phyloP scores from a whole-genome alignment of 2,113 vertebrate genomes.

The Neopipo cinnamomea region DNA sequence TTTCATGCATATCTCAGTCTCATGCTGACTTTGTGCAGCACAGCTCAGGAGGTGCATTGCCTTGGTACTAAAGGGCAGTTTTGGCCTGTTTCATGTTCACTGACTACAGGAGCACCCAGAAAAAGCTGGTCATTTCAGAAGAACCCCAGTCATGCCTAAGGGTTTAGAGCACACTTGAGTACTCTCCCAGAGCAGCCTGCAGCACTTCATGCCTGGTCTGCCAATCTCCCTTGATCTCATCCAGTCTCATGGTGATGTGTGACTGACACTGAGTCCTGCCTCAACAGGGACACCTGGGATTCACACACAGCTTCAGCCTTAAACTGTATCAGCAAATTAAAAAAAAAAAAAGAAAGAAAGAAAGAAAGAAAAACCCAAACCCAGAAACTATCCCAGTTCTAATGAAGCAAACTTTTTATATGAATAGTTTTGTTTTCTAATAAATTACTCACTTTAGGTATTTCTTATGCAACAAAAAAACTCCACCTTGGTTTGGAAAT shows the following conservation, averaged over 20 bases:
- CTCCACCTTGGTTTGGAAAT: not conserved
- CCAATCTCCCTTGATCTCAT: not conserved
- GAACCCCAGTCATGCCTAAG: not conserved
- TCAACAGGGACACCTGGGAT: not conserved
- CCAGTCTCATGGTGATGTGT: not conserved
- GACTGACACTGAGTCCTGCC: not conserved
- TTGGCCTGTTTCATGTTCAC: not conserved
- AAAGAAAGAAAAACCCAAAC: not conserved
- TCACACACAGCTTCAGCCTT: not conserved
- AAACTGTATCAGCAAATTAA: not conserved
- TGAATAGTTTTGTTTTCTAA: not conserved
- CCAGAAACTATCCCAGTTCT: not conserved
- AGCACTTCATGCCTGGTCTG: not conserved
- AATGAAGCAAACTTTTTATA: not conserved
- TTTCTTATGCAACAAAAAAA: not conserved
- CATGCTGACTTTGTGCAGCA: not conserved
- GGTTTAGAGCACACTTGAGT: not conserved
- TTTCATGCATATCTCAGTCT: not conserved
- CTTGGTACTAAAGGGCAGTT: not conserved
- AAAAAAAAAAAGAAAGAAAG: not conserved
- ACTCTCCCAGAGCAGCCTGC: not conserved
- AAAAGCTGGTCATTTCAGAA: not conserved
- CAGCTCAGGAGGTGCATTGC: fast-evolving
- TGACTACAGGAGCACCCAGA: not conserved
- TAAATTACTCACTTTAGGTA: not conserved